phyloP scores from a whole-genome alignment of 2,797 vertebrate species.

The Pantherophis vulpinus region DNA sequence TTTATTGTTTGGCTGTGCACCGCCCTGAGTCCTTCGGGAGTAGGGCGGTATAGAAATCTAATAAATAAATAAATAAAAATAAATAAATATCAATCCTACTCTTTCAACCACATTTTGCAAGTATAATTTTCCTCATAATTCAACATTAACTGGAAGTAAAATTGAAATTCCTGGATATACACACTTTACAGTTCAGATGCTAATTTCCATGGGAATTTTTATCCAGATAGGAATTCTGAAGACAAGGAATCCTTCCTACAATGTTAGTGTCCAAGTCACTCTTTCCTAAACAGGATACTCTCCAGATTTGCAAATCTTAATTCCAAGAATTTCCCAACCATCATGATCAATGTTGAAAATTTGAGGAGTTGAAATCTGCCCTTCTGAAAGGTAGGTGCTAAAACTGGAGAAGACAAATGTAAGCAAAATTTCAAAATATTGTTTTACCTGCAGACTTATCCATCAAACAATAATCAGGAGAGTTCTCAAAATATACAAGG shows the following conservation, averaged over 20 bases:
- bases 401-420: neutral
- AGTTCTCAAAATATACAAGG: constrained; percentile 95
- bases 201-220: neutral
- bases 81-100: neutral
- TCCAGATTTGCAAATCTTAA: neutral
- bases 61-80: no score
- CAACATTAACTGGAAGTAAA: neutral
- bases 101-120: neutral
- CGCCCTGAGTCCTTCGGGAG: no score
- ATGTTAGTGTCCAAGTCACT: neutral
- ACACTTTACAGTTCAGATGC: neutral
- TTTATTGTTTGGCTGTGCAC: no score
- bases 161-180: neutral
- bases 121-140: neutral
- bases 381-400: neutral
- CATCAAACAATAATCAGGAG: constrained; percentile 93
- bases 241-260: neutral
- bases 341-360: neutral
- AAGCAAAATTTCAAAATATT: neutral
- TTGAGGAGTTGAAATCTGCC: neutral
- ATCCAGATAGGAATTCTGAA: neutral
- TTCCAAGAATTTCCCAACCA: neutral
- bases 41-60: no score
- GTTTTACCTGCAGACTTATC: constrained; percentile 89
- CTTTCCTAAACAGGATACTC: neutral